Evolutionary conservation across 1,140 invertebrate species (phyloP).

Genomic region (Drosophila watanabei): DNA sequence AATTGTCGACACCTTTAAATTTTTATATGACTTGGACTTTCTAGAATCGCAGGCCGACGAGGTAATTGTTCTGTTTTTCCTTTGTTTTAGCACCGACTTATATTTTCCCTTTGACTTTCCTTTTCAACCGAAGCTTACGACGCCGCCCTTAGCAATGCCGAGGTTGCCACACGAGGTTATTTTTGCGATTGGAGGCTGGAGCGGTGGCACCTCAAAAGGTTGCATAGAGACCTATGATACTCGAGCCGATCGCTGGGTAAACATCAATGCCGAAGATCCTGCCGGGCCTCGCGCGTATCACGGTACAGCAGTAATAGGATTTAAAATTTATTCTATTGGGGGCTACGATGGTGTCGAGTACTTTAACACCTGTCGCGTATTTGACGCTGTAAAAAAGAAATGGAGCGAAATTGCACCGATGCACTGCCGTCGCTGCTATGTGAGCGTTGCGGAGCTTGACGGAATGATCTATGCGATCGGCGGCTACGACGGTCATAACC

Average conservation of each 20-base stretch:
- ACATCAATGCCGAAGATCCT: slow-evolving; percentile 87
- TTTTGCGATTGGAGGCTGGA: slow-evolving; percentile 93
- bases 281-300: slow-evolving; percentile 91
- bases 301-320: slow-evolving; percentile 90
- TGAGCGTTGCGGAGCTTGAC: slow-evolving; percentile 88
- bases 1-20: slow-evolving; percentile 88
- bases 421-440: slow-evolving; percentile 88
- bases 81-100: slow-evolving; percentile 46
- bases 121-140: slow-evolving; percentile 86
- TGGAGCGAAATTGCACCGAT: slow-evolving; percentile 90
- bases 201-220: slow-evolving; percentile 91
- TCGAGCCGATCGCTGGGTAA: slow-evolving; percentile 89
- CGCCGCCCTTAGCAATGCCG: slow-evolving; percentile 88
- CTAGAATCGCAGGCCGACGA: slow-evolving; percentile 86
- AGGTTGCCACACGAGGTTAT: slow-evolving; percentile 90
- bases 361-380: slow-evolving; percentile 90
- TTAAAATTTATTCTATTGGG: slow-evolving; percentile 92
- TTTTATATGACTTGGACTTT: slow-evolving; percentile 88
- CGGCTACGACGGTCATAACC: slow-evolving; percentile 93
- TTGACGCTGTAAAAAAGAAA: slow-evolving; percentile 88
- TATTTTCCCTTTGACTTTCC: slow-evolving; percentile 43
- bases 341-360: slow-evolving; percentile 92
- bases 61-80: slow-evolving; percentile 53
- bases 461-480: slow-evolving; percentile 94
- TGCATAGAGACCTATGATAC: slow-evolving; percentile 93